These are phyloP conservation scores for Enteromius viviparus DNA, from an alignment of 2,797 vertebrate genomes.

Conservation along the genomic window DNA sequence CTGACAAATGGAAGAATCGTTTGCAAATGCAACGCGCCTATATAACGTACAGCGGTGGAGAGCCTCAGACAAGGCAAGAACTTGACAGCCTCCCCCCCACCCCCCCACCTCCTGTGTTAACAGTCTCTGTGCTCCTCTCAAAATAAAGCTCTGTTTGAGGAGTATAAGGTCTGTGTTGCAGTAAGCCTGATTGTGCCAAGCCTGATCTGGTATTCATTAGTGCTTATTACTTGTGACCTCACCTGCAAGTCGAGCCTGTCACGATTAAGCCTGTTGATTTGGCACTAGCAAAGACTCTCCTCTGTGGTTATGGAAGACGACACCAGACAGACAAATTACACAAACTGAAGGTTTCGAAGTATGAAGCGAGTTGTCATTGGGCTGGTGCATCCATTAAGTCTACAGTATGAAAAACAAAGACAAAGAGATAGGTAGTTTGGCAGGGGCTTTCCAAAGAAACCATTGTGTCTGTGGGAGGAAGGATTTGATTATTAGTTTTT, in stretches of 20 bases:
- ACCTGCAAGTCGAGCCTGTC: conserved; percentile 73
- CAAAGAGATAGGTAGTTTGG: conserved; percentile 50
- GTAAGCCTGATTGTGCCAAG: conserved; percentile 68
- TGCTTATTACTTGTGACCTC: conserved; percentile 78
- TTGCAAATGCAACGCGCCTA: conserved; percentile 55
- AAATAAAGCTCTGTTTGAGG: conserved; percentile 75
- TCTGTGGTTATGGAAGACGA: conserved; percentile 72
- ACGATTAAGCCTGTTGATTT: conserved; percentile 65
- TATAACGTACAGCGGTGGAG: conserved; percentile 62
- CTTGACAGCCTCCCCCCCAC: conserved; percentile 73
- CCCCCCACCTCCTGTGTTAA: conserved; percentile 68
- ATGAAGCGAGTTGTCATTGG: conserved; percentile 67
- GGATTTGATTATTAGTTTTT: conserved; percentile 56
- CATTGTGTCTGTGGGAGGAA: conserved; percentile 33
- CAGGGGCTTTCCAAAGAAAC: conserved; percentile 31
- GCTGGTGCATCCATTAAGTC: conserved; percentile 64
- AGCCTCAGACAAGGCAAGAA: conserved; percentile 72
- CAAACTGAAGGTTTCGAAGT: conserved; percentile 62
- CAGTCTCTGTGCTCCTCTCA: conserved; percentile 64
- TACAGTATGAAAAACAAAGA: conserved; percentile 43
- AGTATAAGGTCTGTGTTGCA: conserved; percentile 76
- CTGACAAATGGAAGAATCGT: conserved; percentile 73
- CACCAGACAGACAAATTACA: conserved; percentile 71
- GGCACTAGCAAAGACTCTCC: conserved; percentile 68
- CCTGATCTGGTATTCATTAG: conserved; percentile 74